Evolutionary conservation across 2,888 invertebrate genomes (phyloP).

Genomic region (Lordiphosa fenestrarum): DNA sequence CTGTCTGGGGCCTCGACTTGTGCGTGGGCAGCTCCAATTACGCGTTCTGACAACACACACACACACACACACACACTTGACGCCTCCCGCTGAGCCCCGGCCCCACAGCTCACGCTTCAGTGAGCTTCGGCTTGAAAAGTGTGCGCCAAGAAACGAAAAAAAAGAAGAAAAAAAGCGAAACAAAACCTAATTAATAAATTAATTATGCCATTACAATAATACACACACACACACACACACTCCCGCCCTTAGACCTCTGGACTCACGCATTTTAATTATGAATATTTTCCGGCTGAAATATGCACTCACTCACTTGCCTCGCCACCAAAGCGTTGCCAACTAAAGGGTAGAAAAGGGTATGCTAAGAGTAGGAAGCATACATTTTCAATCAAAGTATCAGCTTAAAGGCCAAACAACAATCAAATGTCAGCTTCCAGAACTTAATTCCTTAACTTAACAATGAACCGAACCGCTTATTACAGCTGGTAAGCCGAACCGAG

Average conservation of each 20-base stretch:
- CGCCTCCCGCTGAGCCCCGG: slow-evolving; percentile 41
- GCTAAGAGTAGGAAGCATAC: no score
- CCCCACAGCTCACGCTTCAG: slow-evolving; percentile 43
- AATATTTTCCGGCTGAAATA: slow-evolving; percentile 71
- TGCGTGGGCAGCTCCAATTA: slow-evolving; percentile 72
- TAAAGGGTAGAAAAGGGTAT: neutral
- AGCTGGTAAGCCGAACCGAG: no score
- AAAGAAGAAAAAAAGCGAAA: slow-evolving; percentile 31
- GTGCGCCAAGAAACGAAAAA: slow-evolving; percentile 19
- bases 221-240: slow-evolving; percentile 15
- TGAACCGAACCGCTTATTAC: no score
- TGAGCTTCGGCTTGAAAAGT: slow-evolving; percentile 20
- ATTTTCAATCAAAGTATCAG: no score
- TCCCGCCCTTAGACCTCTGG: slow-evolving; percentile 14
- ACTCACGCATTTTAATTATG: slow-evolving; percentile 71
- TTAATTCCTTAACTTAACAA: no score
- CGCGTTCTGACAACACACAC: slow-evolving; percentile 28
- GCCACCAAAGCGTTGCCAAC: neutral
- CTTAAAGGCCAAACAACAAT: no score
- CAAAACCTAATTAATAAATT: slow-evolving; percentile 76
- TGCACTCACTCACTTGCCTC: slow-evolving; percentile 53
- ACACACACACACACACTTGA: slow-evolving; percentile 5
- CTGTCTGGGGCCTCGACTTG: slow-evolving; percentile 13
- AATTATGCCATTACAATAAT: slow-evolving; percentile 70
- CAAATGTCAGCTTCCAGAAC: no score